Conservation (phyloP, 2,888 invertebrate species). For the Lucinisca nassula region DNA sequence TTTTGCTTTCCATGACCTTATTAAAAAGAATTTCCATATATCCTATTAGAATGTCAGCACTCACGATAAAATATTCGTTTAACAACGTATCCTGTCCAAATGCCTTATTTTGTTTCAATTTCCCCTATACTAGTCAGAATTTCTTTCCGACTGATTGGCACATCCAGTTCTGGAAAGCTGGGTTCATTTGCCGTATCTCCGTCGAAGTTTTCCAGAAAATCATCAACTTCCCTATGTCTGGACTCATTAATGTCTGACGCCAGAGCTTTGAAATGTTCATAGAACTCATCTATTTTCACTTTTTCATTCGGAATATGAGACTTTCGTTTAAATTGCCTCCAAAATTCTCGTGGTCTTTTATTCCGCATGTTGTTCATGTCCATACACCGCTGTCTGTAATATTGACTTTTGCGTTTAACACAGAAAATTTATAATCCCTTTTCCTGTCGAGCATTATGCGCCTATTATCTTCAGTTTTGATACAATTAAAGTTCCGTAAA, state of each 20-base stretch:
- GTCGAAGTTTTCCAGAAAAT: not conserved
- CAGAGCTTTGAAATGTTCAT: not conserved
- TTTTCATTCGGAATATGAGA: not conserved
- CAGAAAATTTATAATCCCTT: not conserved
- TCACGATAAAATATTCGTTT: conserved; percentile 19
- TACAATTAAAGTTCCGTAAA: not conserved
- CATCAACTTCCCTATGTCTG: not conserved
- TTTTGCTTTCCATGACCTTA: conserved; percentile 7
- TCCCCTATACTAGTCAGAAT: not conserved
- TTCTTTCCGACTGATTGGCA: not conserved
- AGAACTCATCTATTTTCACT: not conserved
- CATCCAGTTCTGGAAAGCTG: not conserved
- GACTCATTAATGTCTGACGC: not conserved
- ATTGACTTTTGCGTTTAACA: not conserved
- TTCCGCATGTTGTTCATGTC: not conserved
- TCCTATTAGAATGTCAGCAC: not conserved
- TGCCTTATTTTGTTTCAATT: not conserved
- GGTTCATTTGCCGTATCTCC: not conserved
- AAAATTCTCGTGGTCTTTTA: not conserved
- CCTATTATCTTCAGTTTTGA: not conserved
- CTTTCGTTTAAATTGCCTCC: not conserved
- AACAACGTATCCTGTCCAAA: not conserved
- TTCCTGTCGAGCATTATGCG: not conserved
- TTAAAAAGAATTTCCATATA: not conserved
- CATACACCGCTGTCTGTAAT: not conserved